These are phyloP conservation scores for Capreolus pygargus DNA, from an alignment of 2,113 vertebrate species.

Conservation along the genomic window DNA sequence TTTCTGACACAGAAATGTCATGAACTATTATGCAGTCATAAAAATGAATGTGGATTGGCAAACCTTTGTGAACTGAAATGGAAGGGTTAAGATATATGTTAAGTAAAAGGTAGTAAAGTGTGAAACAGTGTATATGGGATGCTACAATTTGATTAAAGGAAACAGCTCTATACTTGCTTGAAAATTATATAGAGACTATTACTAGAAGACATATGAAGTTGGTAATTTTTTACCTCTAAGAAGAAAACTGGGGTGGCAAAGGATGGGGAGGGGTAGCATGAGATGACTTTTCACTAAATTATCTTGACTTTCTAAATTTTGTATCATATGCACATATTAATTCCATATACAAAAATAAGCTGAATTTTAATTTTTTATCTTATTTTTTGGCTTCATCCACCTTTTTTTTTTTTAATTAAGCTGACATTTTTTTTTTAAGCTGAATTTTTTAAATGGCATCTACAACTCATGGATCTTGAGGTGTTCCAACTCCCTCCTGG, in stretches of 20 bases:
- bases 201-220: background rate
- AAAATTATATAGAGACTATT: background rate
- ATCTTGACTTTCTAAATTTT: background rate
- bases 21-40: background rate
- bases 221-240: background rate
- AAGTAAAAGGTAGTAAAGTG: background rate
- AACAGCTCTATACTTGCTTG: background rate
- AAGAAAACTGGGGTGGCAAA: background rate
- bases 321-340: background rate
- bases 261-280: background rate
- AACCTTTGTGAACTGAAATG: background rate
- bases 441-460: background rate
- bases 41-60: background rate
- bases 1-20: background rate
- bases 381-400: background rate
- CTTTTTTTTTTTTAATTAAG: background rate
- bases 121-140: background rate
- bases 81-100: background rate
- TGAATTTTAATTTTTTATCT: background rate
- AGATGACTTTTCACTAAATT: background rate
- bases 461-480: background rate
- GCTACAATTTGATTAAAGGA: background rate
- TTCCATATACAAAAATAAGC: background rate
- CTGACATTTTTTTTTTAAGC: background rate
- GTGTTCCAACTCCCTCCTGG: background rate